phyloP scores from a whole-genome alignment of 2,888 invertebrate species.

The Oxytorus armatus region DNA sequence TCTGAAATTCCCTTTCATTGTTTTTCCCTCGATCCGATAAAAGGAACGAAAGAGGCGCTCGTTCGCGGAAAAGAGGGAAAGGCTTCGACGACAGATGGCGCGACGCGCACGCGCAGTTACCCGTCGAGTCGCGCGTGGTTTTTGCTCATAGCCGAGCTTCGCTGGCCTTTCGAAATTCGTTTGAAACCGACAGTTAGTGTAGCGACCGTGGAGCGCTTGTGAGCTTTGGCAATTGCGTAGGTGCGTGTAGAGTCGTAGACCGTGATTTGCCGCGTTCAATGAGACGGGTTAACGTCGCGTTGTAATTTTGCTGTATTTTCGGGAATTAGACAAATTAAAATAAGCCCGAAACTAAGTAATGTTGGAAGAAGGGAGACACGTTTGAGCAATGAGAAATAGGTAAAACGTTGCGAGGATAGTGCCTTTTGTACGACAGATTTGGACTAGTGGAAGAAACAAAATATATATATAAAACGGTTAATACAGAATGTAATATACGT shows the following conservation, averaged over 20 bases:
- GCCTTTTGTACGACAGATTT: neutral
- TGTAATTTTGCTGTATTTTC: neutral
- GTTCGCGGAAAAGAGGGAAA: no score
- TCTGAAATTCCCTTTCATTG: no score
- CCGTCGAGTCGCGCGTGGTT: conserved; percentile 50
- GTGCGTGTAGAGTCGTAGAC: conserved; percentile 72
- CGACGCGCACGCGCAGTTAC: neutral
- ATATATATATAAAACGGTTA: neutral
- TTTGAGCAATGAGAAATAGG: neutral
- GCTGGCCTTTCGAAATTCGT: conserved; percentile 80
- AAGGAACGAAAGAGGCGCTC: no score
- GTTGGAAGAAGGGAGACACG: neutral
- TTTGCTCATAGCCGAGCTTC: conserved; percentile 67
- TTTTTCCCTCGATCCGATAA: no score
- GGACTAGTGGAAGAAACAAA: neutral
- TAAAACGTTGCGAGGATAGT: neutral
- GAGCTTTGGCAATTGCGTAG: conserved; percentile 76
- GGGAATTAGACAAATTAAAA: neutral
- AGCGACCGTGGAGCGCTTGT: conserved; percentile 80
- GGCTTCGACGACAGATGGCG: neutral
- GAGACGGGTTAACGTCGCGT: conserved; percentile 18
- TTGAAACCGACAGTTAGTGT: conserved; percentile 81
- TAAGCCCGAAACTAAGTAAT: neutral
- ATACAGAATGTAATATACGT: neutral
- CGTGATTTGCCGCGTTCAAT: conserved; percentile 62